Percentiles rank a stretch among this genome's conserved stretches.
These are phyloP conservation scores for Thripadectes ignobilis DNA, from an alignment of 2,797 vertebrate species.

Conservation along the genomic window DNA sequence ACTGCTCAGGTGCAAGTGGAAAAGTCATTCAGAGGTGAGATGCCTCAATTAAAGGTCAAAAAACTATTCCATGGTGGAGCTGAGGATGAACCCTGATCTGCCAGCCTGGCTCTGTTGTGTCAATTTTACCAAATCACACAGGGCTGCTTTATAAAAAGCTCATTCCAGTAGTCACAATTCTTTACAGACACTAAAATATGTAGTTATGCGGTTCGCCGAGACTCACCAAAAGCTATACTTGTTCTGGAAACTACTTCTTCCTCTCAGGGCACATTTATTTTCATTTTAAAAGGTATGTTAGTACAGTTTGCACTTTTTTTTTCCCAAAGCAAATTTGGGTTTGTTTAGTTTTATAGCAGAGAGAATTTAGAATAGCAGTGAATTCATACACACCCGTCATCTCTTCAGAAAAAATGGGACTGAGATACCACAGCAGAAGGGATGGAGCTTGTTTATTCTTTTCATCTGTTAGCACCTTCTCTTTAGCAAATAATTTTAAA, in stretches of 20 bases:
- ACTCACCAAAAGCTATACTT: not conserved
- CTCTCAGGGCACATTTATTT: not conserved
- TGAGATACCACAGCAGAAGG: not conserved
- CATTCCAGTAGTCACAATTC: not conserved
- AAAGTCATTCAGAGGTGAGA: fast-evolving
- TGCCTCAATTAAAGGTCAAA: not conserved
- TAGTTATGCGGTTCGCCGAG: not conserved
- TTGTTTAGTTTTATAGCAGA: slow-evolving; percentile 2
- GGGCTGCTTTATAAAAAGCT: not conserved
- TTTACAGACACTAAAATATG: not conserved
- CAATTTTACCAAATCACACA: not conserved
- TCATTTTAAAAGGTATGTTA: not conserved
- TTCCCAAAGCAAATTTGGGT: not conserved
- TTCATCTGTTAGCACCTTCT: not conserved
- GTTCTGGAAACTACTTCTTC: not conserved
- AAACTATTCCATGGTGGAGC: not conserved
- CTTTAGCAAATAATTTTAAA: not conserved
- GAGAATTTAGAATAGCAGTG: not conserved
- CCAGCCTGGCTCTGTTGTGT: not conserved
- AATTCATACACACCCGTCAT: not conserved
- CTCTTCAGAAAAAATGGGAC: not conserved
- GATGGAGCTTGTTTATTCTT: not conserved
- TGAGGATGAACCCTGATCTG: not conserved
- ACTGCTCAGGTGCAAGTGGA: not conserved
- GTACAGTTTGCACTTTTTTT: not conserved